Evolutionary conservation across 2,113 vertebrate genomes (phyloP), one percentile per base, ranked within the genome.

Genomic region (Silurus glanis): DNA sequence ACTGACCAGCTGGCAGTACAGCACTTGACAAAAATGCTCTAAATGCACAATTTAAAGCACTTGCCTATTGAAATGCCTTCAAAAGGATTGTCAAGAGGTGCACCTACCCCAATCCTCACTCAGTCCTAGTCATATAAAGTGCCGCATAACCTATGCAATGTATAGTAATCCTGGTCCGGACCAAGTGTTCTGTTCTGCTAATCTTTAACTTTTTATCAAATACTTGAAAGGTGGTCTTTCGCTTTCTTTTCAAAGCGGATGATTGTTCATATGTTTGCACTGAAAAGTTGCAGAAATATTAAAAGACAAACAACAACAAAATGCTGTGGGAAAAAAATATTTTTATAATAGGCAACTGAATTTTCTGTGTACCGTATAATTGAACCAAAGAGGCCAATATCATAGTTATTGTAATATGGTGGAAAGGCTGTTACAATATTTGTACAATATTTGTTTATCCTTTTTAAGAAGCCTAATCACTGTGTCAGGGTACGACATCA

Each of bases 151-250:
- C 98, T 98, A 99, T 99, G 98, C 98, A 99, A 98, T 98, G 96
- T 97, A 97, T 95, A 97, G 95, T 95, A 96, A 96, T 95, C 95
- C 95, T 95, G 95, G 95, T 94, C 95, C 91, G 95, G 96, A 96
- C 97, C 96, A 95, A 86, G 66, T 83, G 96, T 89, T 86, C 72
- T 49, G 78, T 86, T 91, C 92, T 93, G 94, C 92, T 95, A 96
- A 94, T 96, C 95, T 93, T 95, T 90, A 89, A 91, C 91, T 92
- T 55, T 93, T 92, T 93, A 96, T 98, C 96, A 80, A 97, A 99
- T 99, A 99, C 98, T 99, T 99, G 98, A 99, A 99, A 97, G 96
- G 96, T 97, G 97, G 98, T 97, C 97, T 95, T 98, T 97, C 97
- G 97, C 97, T 97, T 97, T 94, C 95, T 97, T 96, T 98, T 96